Base-by-base conservation (phyloP, 2,113 vertebrate species). In the Recurvirostra avosetta region DNA sequence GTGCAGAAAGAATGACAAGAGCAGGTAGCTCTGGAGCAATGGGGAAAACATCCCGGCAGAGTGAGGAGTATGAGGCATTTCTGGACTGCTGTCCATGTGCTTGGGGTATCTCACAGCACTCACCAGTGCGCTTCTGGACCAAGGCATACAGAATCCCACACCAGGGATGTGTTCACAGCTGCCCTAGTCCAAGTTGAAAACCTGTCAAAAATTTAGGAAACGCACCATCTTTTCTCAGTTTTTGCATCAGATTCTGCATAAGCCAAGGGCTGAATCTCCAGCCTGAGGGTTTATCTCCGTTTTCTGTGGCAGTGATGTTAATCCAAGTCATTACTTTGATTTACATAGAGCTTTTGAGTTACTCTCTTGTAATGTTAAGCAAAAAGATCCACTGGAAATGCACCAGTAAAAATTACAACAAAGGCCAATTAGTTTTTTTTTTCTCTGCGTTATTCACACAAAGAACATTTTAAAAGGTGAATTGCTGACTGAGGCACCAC, bases 401-500 rank as follows among this genome's bases (percentile, higher is more conserved):
- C 74, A 79, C 30, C 70, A 81, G 52, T 89, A 78, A 94, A 95
- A 94, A 94, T 75, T 79, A 78, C 22, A 87, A 58, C 53, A 90
- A 82, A 89, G 62, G 70, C 66, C 66, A 86, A 85, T 87, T 87
- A 90, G 12, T 14, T 87, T 92, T 12, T 87, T 91, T 94, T 88
- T 93, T 86, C 59, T 77, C 40, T 29, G 40, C n/a, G 11, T 84
- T 92, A 88, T 58, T 91, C 91, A 82, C 52, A 94, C 80, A 89
- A 87, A 91, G 52, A 81, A 81, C 43, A 61, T 68, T 95, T 94
- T 91, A 84, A 95, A 97, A 95, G 86, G 92, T 93, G 96, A 87
- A 85, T 85, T 91, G 66, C 79, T 87, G 73, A 94, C 73, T 81
- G 86, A 97, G 89, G 80, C 73, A 94, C 52, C 62, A 58, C 61